Evolutionary conservation across 2,113 vertebrate genomes (phyloP), one percentile per base, ranked within the genome.

Genomic region (Eleginops maclovinus): DNA sequence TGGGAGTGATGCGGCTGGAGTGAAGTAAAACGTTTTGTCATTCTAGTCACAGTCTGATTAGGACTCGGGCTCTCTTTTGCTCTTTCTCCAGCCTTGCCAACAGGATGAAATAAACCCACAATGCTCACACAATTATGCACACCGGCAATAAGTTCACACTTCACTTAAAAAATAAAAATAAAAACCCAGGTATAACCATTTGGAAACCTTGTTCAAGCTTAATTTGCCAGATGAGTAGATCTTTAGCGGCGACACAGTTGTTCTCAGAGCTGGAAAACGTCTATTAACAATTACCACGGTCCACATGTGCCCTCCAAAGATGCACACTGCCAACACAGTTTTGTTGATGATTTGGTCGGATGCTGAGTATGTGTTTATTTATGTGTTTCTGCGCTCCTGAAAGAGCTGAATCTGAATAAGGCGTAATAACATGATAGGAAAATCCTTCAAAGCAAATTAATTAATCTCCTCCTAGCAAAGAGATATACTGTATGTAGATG

Each of bases 1-100:
- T 89, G 68, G 51, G 70, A 87, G 67, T 85, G 68, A 69, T 69
- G 62, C 51, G 21, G 72, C 61, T 46, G 26, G 47, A 74, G 75
- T 61, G 21, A 73, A 71, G 75, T 81, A 67, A 69, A 60, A 60
- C 16, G 24, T 79, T 87, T 85, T 88, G 77, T 82, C 79, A 83
- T 84, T 86, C 83, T 40, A 59, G 51, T 83, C 80, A 75, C 80
- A 72, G 81, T 31, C 59, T 73, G 55, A 84, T 84, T 49, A 55
- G 61, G 61, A 71, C n/a, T 59, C 5, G n/a, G 50, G 36, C 3
- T 40, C 11, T 75, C 26, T 60, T 44, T 75, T 67, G 26, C 72
- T 47, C 50, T 67, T 61, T 85, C 50, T 58, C 1, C 75, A 26
- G 31, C 4, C 69, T 68, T 2, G 3, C 19, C 24, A 63, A 41